Percentiles rank a stretch among this genome's conserved stretches.
phyloP scores from a whole-genome alignment of 2,113 vertebrate species.

The Macaca mulatta region DNA sequence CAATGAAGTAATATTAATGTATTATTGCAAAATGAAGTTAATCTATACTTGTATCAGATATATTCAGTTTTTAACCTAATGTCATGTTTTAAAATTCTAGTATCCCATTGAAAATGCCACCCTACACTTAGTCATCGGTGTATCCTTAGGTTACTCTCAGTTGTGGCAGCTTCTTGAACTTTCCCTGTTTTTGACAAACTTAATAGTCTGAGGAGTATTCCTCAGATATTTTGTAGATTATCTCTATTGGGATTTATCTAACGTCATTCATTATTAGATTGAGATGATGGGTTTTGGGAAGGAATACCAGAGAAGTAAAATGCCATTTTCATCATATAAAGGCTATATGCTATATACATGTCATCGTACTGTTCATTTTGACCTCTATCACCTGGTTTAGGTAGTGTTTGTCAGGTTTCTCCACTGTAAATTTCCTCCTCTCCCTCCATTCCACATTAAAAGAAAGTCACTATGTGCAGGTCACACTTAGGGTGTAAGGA shows the following conservation, averaged over 20 bases:
- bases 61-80: background rate
- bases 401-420: background rate
- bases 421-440: background rate
- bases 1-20: background rate
- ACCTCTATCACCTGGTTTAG: background rate
- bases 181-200: background rate
- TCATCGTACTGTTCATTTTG: background rate
- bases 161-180: background rate
- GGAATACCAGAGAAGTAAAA: background rate
- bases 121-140: background rate
- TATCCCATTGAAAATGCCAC: background rate
- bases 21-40: background rate
- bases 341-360: background rate
- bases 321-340: background rate
- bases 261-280: background rate
- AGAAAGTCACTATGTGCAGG: background rate
- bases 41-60: background rate
- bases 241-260: background rate
- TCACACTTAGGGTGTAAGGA: background rate
- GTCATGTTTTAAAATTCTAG: background rate
- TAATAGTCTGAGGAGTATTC: background rate
- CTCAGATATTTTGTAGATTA: background rate
- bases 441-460: background rate
- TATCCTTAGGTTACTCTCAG: background rate
- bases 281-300: background rate